Evolutionary conservation across 2,797 vertebrate species (phyloP), one percentile per base, ranked within the genome.

Genomic region (Hydrophis major): DNA sequence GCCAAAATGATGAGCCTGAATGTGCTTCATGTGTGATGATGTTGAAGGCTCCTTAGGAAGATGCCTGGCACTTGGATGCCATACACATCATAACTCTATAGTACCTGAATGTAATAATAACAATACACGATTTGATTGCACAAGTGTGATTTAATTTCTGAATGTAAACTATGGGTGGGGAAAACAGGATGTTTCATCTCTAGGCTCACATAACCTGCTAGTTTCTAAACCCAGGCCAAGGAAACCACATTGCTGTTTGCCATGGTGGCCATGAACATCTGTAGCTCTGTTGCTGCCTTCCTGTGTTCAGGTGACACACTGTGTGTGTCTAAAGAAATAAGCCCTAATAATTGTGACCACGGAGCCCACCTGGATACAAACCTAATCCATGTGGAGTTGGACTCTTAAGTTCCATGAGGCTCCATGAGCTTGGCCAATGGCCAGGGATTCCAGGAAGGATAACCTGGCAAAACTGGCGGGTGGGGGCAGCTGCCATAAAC

Each of bases 251-350:
- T 5, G 10, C 37, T 25, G 0, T 42, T 74, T 74, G 66, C 6
- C 0, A 37, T 4, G n/a, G n/a, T 32, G 66, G 66, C 2, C 1
- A 11, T 4, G n/a, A 37, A 74, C 37, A 37, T 3, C 16, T 0
- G 1, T 3, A 7, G 66, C n/a, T 32, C 1, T 69, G 66, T 32
- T 69, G 14, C n/a, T 37, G 6, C 32, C 32, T 74, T 18, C 16
- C 37, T 47, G 20, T 2, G 37, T 83, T 83, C 74, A 47, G 8
- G 37, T 42, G 18, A 74, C 66, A 2, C 6, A 11, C 7, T 10
- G 32, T 1, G 32, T 10, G 3, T 22, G 1, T 25, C 74, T 83
- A 83, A 83, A 47, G 20, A 8, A 83, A 83, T 11, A 22, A 12
- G 8, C 4, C 20, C 2, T 12, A 22, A 22, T 20, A 42, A 18